These are phyloP conservation scores for Drosophila sproati DNA, from an alignment of 1,140 invertebrate species.

Conservation along the genomic window DNA sequence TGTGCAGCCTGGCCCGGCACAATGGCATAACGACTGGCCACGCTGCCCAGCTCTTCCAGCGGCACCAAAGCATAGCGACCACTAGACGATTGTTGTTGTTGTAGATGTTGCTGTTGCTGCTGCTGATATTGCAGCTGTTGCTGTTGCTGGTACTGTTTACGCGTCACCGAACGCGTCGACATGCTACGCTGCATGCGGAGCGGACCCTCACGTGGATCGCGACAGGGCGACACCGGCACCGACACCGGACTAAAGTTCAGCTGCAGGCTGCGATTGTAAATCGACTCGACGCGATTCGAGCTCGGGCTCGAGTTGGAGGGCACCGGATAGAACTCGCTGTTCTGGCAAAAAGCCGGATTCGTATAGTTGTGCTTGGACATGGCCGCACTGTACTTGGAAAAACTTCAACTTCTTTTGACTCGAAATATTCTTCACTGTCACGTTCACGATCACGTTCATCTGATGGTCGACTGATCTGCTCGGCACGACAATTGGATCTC, in stretches of 20 bases:
- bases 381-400: slow-evolving; percentile 58
- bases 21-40: slow-evolving; percentile 62
- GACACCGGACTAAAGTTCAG: slow-evolving; percentile 79
- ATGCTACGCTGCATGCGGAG: slow-evolving; percentile 84
- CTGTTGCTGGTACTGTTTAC: slow-evolving; percentile 59
- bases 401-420: not conserved
- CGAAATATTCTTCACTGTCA: slow-evolving; percentile 12
- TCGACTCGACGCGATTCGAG: slow-evolving; percentile 56
- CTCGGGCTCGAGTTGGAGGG: slow-evolving; percentile 27
- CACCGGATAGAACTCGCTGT: slow-evolving; percentile 88
- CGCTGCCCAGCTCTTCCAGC: slow-evolving; percentile 81
- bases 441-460: slow-evolving; percentile 21
- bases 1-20: slow-evolving; percentile 60
- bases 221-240: slow-evolving; percentile 79
- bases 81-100: slow-evolving; percentile 50
- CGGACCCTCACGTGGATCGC: slow-evolving; percentile 77
- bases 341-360: slow-evolving; percentile 91
- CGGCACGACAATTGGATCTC: slow-evolving; percentile 60
- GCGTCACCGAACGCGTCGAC: slow-evolving; percentile 79
- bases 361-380: slow-evolving; percentile 87
- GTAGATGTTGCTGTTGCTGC: slow-evolving; percentile 28
- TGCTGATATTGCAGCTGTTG: slow-evolving; percentile 51
- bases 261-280: slow-evolving; percentile 79
- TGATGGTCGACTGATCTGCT: slow-evolving; percentile 30
- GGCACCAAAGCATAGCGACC: slow-evolving; percentile 85